Evolutionary conservation across 2,113 vertebrate species (phyloP), one percentile per base, ranked within the genome.

Genomic region (Semicossyphus pulcher): DNA sequence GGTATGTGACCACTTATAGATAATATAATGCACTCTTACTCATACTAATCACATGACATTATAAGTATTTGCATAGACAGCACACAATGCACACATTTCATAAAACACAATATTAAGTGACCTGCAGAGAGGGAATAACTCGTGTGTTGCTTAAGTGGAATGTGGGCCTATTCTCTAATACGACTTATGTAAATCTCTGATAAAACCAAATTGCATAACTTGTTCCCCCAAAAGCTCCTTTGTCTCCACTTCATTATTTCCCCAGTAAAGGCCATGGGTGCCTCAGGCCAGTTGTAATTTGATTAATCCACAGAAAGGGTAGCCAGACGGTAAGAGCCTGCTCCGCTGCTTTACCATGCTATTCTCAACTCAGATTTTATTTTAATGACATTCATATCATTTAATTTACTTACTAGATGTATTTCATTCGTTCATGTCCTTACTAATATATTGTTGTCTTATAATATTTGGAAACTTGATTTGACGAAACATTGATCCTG

Each of bases 171-270:
- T 53, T 65, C 65, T 80, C 69, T 92, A 88, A 92, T 88, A 74
- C 67, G 72, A 86, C 66, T 92, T 92, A 92, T 89, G 84, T 82
- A 90, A 93, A 93, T 88, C 88, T 89, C 76, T 91, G 79, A 88
- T 78, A 65, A 87, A 93, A 83, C 69, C 76, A 84, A 88, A 88
- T 93, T 91, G 87, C 83, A 51, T 39, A 92, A 90, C 70, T 83
- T 75, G 52, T 14, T 2, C 28, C 39, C 42, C 78, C 76, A 86
- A 93, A 91, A 92, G 89, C 86, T 82, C 78, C 88, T 90, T 93
- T 92, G 86, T 90, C 79, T 77, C 53, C 57, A 39, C 76, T 75
- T 87, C 62, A 83, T 86, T 89, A 76, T 70, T 75, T 82, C 25
- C 76, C 72, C 62, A 49, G 83, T 81, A 78, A 88, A 88, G 81